Percentiles rank a stretch among this genome's conserved stretches.
phyloP scores from a whole-genome alignment of 2,888 invertebrate species.

The Timema podura region DNA sequence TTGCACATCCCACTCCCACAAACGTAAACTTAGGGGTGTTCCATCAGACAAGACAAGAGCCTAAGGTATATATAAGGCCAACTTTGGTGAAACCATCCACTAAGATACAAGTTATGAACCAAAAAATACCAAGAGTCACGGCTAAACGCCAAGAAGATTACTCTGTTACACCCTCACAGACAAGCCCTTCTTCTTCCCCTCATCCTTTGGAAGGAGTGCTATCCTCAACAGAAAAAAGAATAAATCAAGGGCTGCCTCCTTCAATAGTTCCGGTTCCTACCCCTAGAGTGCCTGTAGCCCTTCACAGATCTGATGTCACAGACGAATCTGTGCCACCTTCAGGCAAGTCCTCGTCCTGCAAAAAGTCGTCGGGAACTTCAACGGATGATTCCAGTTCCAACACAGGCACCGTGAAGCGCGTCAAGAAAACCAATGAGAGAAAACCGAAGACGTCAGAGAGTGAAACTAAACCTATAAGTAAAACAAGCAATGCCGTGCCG shows the following conservation, averaged over 20 bases:
- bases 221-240: neutral
- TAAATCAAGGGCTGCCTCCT: too few species aligned
- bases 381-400: conserved; percentile 26
- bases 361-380: conserved; percentile 7
- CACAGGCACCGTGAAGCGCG: conserved; percentile 28
- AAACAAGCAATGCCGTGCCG: neutral
- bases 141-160: conserved; percentile 25
- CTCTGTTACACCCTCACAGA: conserved; percentile 4
- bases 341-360: neutral
- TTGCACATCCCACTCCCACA: neutral
- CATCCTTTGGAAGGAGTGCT: too few species aligned
- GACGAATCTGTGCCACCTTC: neutral
- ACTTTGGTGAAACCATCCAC: conserved; percentile 42
- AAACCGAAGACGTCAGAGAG: conserved; percentile 1
- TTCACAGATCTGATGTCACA: too few species aligned
- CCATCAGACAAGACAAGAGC: conserved; percentile 48
- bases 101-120: conserved; percentile 34
- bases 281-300: neutral
- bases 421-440: conserved; percentile 12
- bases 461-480: neutral
- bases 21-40: conserved; percentile 43
- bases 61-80: conserved; percentile 59
- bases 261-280: neutral
- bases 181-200: neutral
- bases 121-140: conserved; percentile 38